Conservation (phyloP, 2,888 invertebrate species). For the Ctenicera cuprea region DNA sequence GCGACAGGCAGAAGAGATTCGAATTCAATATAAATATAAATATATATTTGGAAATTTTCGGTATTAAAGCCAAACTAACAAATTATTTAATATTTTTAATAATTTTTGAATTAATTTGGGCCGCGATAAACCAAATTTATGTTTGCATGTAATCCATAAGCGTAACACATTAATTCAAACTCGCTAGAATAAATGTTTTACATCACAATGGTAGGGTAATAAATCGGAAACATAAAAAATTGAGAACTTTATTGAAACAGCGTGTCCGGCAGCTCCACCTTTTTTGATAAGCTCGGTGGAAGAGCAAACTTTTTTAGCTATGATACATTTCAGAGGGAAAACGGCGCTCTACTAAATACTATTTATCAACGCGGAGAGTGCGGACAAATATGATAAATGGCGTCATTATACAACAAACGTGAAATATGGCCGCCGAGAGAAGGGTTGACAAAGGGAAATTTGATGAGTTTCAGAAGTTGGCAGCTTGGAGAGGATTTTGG, state of each 20-base stretch:
- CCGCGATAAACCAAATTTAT: too few relatives aligned
- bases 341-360: conserved; percentile 50
- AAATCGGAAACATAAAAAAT: conserved; percentile 6
- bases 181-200: neutral
- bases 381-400: conserved; percentile 61
- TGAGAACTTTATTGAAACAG: conserved; percentile 30
- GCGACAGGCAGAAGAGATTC: too few relatives aligned
- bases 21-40: too few relatives aligned
- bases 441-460: conserved; percentile 56
- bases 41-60: too few relatives aligned
- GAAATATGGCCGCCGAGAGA: conserved; percentile 60
- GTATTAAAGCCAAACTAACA: too few relatives aligned
- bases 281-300: conserved; percentile 16
- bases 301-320: conserved; percentile 21
- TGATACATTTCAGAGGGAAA: conserved; percentile 30
- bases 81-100: too few relatives aligned
- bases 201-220: conserved; percentile 17
- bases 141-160: neutral
- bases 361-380: conserved; percentile 56
- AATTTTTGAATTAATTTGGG: too few relatives aligned
- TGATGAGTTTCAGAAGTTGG: conserved; percentile 51
- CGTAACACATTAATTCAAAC: neutral
- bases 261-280: conserved; percentile 1
- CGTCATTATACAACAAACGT: conserved; percentile 61
- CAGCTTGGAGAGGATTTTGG: conserved; percentile 26